Conservation (phyloP, 1,140 invertebrate species). For the Copidosoma floridanum region DNA sequence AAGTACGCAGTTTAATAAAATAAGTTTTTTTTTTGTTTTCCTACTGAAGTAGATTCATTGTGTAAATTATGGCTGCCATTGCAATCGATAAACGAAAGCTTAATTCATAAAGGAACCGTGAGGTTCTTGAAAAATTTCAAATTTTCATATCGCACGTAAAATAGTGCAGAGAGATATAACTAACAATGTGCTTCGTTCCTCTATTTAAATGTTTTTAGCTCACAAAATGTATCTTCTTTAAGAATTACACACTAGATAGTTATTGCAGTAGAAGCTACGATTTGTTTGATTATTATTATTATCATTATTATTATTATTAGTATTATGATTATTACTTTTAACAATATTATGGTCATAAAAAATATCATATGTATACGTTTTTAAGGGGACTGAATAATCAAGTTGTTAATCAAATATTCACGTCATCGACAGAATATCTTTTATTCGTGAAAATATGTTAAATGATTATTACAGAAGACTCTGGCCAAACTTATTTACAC, state of each 20-base stretch:
- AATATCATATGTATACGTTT: slow-evolving; percentile 10
- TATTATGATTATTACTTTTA: background rate
- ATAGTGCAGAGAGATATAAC: slow-evolving; percentile 3
- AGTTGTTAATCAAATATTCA: too few relatives aligned
- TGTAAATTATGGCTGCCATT: slow-evolving; percentile 26
- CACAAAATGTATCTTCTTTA: slow-evolving; percentile 24
- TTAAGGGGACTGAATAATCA: too few relatives aligned
- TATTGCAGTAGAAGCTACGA: slow-evolving; percentile 15
- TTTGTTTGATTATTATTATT: too few relatives aligned
- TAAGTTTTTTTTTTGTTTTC: too few relatives aligned
- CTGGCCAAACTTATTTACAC: too few relatives aligned
- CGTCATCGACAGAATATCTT: too few relatives aligned
- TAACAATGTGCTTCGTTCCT: slow-evolving; percentile 14
- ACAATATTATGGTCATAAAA: too few relatives aligned
- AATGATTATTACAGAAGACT: too few relatives aligned
- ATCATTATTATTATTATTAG: too few relatives aligned
- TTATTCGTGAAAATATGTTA: too few relatives aligned
- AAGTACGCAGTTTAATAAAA: too few relatives aligned
- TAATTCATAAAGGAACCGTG: slow-evolving; percentile 1
- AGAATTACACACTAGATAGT: slow-evolving; percentile 4
- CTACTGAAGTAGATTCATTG: slow-evolving; percentile 19
- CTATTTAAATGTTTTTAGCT: slow-evolving; percentile 15
- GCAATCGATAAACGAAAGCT: slow-evolving; percentile 9
- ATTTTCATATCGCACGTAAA: slow-evolving; percentile 19
- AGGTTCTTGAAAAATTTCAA: slow-evolving; percentile 6